Conservation (phyloP, 2,797 vertebrate species). For the Eurystomus glaucurus region DNA sequence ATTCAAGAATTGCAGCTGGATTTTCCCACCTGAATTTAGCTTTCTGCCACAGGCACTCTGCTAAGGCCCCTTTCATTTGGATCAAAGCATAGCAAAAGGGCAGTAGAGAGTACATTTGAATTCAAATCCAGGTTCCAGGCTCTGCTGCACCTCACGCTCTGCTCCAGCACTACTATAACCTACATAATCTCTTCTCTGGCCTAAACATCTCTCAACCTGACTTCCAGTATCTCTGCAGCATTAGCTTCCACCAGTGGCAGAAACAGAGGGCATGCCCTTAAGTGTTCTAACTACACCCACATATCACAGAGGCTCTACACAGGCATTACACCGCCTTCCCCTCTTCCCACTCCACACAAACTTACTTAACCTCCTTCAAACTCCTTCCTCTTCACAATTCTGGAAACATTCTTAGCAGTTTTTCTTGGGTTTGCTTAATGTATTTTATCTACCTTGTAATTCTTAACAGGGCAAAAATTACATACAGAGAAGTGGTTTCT, state of each 20-base stretch:
- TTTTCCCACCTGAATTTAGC: not conserved
- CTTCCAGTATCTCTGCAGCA: not conserved
- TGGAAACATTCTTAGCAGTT: not conserved
- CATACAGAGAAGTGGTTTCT: not conserved
- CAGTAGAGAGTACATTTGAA: not conserved
- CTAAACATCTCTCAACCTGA: not conserved
- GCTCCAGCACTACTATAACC: not conserved
- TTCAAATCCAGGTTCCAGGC: not conserved
- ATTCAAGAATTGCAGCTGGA: not conserved
- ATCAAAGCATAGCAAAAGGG: not conserved
- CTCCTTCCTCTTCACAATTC: not conserved
- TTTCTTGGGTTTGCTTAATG: not conserved
- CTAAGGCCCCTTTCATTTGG: not conserved
- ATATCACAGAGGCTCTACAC: not conserved
- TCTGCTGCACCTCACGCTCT: not conserved
- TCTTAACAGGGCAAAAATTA: not conserved
- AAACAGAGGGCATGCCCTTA: not conserved
- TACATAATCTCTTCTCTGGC: not conserved
- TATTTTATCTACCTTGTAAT: not conserved
- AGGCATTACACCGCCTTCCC: not conserved
- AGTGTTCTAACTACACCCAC: not conserved
- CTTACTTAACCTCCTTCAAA: not conserved
- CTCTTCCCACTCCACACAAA: not conserved
- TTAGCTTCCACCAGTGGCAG: not conserved
- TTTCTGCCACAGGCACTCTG: not conserved